These are phyloP conservation scores for Dorcus hopei DNA, from an alignment of 2,888 invertebrate genomes.

Conservation along the genomic window DNA sequence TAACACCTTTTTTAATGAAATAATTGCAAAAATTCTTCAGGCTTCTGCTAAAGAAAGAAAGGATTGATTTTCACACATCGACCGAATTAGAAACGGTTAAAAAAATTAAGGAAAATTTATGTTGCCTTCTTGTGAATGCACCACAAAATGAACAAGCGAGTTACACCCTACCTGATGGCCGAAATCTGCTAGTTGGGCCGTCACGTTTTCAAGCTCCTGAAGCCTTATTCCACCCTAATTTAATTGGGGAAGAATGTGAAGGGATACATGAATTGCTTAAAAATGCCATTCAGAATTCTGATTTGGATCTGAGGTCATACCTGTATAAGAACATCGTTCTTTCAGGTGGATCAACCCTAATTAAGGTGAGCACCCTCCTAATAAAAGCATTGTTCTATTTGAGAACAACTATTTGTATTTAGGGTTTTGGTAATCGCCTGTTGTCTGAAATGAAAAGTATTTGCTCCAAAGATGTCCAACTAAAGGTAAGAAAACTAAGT, in stretches of 20 bases:
- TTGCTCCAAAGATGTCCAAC: slow-evolving; percentile 96
- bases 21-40: neutral
- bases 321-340: slow-evolving; percentile 14
- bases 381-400: neutral
- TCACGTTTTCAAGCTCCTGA: slow-evolving; percentile 14
- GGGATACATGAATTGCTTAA: slow-evolving; percentile 13
- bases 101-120: slow-evolving; percentile 15
- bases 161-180: slow-evolving; percentile 17
- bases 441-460: slow-evolving; percentile 89
- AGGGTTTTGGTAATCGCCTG: slow-evolving; percentile 94
- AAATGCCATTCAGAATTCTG: slow-evolving; percentile 10
- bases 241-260: slow-evolving; percentile 13
- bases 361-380: slow-evolving; percentile 3
- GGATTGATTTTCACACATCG: slow-evolving; percentile 7
- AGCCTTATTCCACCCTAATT: slow-evolving; percentile 12
- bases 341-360: slow-evolving; percentile 17
- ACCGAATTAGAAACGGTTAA: slow-evolving; percentile 10
- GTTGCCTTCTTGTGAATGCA: slow-evolving; percentile 10
- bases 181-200: slow-evolving; percentile 4
- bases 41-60: slow-evolving; percentile 13
- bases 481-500: slow-evolving; percentile 63
- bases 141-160: slow-evolving; percentile 4
- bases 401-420: slow-evolving; percentile 26
- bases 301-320: slow-evolving; percentile 15
- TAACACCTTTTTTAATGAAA: neutral